These are phyloP conservation scores for Stegodyphus dumicola DNA, from an alignment of 1,140 invertebrate species.

Conservation along the genomic window DNA sequence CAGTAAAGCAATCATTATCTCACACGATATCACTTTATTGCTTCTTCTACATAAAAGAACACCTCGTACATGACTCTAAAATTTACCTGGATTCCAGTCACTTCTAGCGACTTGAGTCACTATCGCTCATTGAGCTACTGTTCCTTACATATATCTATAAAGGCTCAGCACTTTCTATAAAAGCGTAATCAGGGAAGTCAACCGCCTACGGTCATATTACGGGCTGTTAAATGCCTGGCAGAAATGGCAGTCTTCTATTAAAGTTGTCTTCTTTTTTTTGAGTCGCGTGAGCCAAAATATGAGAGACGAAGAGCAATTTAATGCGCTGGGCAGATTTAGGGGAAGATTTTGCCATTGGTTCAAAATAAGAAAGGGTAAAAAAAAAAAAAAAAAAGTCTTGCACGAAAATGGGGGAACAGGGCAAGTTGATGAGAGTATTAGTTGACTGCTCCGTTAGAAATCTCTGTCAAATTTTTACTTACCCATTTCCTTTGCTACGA, in stretches of 20 bases:
- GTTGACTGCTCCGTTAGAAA: not conserved
- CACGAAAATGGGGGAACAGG: not conserved
- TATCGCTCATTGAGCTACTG: too few relatives aligned
- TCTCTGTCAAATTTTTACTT: too few relatives aligned
- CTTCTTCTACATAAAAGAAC: too few relatives aligned
- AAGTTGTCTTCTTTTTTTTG: slow-evolving; percentile 3
- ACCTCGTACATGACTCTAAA: too few relatives aligned
- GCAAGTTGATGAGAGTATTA: slow-evolving; percentile 41
- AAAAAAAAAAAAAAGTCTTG: not conserved
- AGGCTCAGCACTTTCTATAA: slow-evolving; percentile 34
- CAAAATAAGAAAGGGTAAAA: not conserved
- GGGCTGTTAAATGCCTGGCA: slow-evolving; percentile 59
- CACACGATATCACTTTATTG: too few relatives aligned
- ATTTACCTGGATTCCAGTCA: too few relatives aligned
- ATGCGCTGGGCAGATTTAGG: slow-evolving; percentile 26
- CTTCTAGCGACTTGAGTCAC: too few relatives aligned
- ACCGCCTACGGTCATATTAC: slow-evolving; percentile 53
- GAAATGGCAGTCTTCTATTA: slow-evolving; percentile 59
- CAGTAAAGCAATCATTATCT: too few relatives aligned
- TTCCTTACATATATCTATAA: slow-evolving; percentile 14
- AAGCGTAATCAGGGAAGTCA: slow-evolving; percentile 53
- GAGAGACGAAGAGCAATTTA: slow-evolving; percentile 46
- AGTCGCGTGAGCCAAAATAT: slow-evolving; percentile 19
- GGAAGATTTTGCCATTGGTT: slow-evolving; percentile 53
- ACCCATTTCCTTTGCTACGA: too few relatives aligned